Evolutionary conservation across 2,113 vertebrate genomes (phyloP).

Genomic region (Protomyctophum bolini): DNA sequence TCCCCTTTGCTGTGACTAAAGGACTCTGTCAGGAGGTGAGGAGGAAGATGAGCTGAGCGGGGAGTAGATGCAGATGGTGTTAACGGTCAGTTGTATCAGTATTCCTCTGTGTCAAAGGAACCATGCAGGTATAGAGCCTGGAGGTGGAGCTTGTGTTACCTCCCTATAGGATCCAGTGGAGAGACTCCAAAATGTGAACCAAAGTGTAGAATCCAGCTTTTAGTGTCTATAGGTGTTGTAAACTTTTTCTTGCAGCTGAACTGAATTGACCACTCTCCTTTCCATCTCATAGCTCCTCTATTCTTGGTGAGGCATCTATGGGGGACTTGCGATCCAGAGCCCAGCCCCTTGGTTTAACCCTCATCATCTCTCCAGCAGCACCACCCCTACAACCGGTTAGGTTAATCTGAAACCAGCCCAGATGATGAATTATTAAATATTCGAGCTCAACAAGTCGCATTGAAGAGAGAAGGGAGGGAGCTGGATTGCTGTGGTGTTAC

Average conservation of each 20-base stretch:
- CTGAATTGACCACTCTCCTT: conserved; percentile 43
- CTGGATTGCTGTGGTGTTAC: conserved; percentile 47
- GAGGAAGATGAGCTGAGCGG: background rate
- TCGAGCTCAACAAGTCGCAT: conserved; percentile 57
- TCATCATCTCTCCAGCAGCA: conserved; percentile 19
- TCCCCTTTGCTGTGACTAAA: background rate
- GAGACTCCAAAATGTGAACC: conserved; percentile 4
- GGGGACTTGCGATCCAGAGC: conserved; percentile 34
- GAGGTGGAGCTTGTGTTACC: conserved; percentile 25
- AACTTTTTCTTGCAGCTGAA: conserved; percentile 39
- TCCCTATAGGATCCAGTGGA: conserved; percentile 27
- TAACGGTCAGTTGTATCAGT: background rate
- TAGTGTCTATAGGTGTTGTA: conserved; percentile 27
- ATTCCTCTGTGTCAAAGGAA: conserved; percentile 36
- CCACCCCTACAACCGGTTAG: conserved; percentile 38
- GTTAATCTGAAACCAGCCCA: conserved; percentile 68
- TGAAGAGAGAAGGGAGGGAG: conserved; percentile 46
- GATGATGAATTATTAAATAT: conserved; percentile 67
- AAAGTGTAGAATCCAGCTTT: conserved; percentile 44
- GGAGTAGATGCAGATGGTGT: background rate
- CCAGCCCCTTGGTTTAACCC: conserved; percentile 52
- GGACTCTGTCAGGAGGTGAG: conserved; percentile 10
- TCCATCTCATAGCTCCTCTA: conserved; percentile 60
- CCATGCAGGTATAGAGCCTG: conserved; percentile 2
- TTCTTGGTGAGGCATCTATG: conserved; percentile 56